Evolutionary conservation across 2,797 vertebrate species (phyloP), one percentile per base, ranked within the genome.

Genomic region (Buceros bicornis): DNA sequence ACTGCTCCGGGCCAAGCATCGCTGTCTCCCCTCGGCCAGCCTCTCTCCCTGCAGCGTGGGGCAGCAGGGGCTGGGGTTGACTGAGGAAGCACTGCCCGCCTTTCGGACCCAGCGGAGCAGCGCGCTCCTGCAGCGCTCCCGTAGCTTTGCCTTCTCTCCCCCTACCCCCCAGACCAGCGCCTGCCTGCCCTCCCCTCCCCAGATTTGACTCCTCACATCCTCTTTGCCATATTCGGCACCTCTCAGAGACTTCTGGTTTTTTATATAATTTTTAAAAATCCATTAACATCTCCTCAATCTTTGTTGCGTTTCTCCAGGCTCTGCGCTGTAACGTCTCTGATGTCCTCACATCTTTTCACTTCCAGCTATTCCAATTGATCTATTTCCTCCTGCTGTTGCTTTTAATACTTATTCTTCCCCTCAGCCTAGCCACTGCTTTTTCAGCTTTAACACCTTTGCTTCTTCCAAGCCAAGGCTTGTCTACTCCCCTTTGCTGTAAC

Each of bases 341-440:
- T 64, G 26, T 56, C n/a, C 28, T 87, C 19, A 0, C 5, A 11
- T 51, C 74, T 90, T 88, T 83, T 82, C 13, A 29, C 14, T 92
- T 91, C 47, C 57, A 87, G 43, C 43, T 84, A 28, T 93, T 87
- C 26, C 70, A 84, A 70, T 29, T 91, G 81, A 87, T 87, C 56
- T 48, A 16, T 71, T 94, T 94, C 43, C 10, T 89, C 73, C 64
- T 82, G 53, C 78, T 83, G 53, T 77, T 95, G 33, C 45, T 85
- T 85, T 70, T 43, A 58, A 18, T 70, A 19, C 51, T 66, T 80
- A 54, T 60, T 87, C 21, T 73, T 77, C 54, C n/a, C 8, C 21
- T 60, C 31, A 64, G 53, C 51, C 43, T 70, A 56, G 29, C 28
- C 20, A 10, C 8, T 70, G 26, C 26, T 87, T 89, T 71, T 95